These are phyloP conservation scores for Furcula furcula DNA, from an alignment of 2,888 invertebrate species.

Conservation along the genomic window DNA sequence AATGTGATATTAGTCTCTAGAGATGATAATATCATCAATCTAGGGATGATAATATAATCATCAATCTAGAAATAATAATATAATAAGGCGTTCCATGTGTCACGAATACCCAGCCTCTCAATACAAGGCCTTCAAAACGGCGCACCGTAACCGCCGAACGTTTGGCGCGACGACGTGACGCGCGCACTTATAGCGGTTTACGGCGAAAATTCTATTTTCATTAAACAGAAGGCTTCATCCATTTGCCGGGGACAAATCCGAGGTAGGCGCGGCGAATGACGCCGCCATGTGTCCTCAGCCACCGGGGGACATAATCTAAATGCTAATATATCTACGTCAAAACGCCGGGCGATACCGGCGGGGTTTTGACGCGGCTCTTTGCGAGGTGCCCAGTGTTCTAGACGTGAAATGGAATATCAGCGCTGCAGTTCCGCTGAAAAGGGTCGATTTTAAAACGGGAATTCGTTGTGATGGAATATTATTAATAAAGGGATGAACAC, in stretches of 20 bases:
- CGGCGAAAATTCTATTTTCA: constrained; percentile 31
- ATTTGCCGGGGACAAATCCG: constrained; percentile 37
- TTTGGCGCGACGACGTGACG: not conserved
- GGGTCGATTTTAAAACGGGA: not conserved
- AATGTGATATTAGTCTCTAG: no score
- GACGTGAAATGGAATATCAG: constrained; percentile 13
- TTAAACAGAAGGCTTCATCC: constrained; percentile 30
- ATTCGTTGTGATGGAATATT: not conserved
- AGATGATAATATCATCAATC: no score
- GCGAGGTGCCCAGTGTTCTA: constrained; percentile 10
- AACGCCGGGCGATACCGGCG: constrained; percentile 23
- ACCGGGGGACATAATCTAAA: constrained; percentile 65
- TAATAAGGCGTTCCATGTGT: no score
- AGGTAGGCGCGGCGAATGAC: constrained; percentile 28
- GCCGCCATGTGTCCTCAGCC: constrained; percentile 45
- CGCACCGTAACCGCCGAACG: not conserved
- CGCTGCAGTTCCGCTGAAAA: constrained; percentile 12
- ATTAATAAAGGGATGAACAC: no score
- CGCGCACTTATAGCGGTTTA: constrained; percentile 19
- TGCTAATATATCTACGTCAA: constrained; percentile 66
- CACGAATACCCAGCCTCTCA: no score
- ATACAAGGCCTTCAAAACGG: not conserved
- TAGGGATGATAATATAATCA: no score
- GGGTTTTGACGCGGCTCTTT: constrained; percentile 21
- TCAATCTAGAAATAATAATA: no score